Conservation (phyloP, 2,797 vertebrate genomes). For the Silurus aristotelis region DNA sequence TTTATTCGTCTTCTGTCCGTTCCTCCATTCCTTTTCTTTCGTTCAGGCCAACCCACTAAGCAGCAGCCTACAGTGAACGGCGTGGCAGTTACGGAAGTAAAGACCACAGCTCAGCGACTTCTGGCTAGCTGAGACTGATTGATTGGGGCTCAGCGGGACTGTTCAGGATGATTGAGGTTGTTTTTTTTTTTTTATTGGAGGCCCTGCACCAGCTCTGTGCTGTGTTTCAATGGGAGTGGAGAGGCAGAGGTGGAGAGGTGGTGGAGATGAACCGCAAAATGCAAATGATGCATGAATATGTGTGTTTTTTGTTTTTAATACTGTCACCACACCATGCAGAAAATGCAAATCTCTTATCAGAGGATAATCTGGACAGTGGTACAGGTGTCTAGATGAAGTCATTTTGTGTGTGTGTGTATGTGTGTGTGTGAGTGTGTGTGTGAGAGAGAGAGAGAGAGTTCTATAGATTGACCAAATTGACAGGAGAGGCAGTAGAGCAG, state of each 20-base stretch:
- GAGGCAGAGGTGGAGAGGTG: not conserved
- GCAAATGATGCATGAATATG: constrained; percentile 28
- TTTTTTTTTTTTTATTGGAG: not conserved
- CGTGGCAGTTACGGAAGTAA: constrained; percentile 4
- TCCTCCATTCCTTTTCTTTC: constrained; percentile 1
- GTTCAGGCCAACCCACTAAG: constrained; percentile 25
- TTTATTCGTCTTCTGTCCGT: not conserved
- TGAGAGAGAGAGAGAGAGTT: not conserved
- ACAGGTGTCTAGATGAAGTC: not conserved
- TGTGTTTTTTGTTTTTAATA: not conserved
- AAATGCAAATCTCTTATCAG: constrained; percentile 18
- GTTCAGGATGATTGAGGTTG: not conserved
- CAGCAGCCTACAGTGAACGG: not conserved
- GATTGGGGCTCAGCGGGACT: constrained; percentile 22
- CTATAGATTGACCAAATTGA: constrained; percentile 14
- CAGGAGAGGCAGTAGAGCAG: constrained; percentile 20
- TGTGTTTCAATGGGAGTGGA: not conserved
- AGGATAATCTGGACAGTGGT: not conserved
- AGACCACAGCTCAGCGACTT: constrained; percentile 21
- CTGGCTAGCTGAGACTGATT: constrained; percentile 21
- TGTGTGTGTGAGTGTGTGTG: not conserved
- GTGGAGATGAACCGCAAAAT: not conserved
- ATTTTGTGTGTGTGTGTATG: not conserved
- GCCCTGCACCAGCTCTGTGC: not conserved
- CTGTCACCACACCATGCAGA: not conserved